These are phyloP conservation scores for Lagopus leucura DNA, from an alignment of 2,113 vertebrate species.

Conservation along the genomic window DNA sequence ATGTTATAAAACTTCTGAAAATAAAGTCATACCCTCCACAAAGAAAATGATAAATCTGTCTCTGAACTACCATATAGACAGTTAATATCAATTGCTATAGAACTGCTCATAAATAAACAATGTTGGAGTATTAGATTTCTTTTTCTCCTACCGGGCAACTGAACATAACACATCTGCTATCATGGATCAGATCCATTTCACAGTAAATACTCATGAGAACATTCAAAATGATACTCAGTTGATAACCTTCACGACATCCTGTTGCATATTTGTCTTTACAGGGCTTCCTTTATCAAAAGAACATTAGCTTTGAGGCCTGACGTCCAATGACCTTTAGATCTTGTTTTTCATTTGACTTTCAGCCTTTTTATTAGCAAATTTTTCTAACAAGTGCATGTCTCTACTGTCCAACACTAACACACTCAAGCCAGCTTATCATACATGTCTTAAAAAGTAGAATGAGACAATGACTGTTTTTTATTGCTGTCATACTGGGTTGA, in stretches of 20 bases:
- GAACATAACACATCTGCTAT: neutral
- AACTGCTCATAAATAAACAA: neutral
- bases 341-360: conserved; percentile 38
- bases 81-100: neutral
- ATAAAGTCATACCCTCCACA: neutral
- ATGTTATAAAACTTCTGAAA: neutral
- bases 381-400: conserved; percentile 54
- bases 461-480: conserved; percentile 74
- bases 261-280: neutral
- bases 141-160: neutral
- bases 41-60: neutral
- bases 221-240: neutral
- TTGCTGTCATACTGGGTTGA: conserved; percentile 74
- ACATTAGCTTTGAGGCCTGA: conserved; percentile 19
- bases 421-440: conserved; percentile 61
- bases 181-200: neutral
- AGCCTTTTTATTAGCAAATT: conserved; percentile 43
- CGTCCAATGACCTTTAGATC: neutral
- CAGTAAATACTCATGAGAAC: neutral
- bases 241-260: neutral
- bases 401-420: conserved; percentile 27
- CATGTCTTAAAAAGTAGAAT: conserved; percentile 63
- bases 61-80: neutral
- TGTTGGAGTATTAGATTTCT: neutral
- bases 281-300: conserved; percentile 12